These are phyloP conservation scores for Ondatra zibethicus DNA, from an alignment of 2,113 vertebrate species.

Conservation along the genomic window DNA sequence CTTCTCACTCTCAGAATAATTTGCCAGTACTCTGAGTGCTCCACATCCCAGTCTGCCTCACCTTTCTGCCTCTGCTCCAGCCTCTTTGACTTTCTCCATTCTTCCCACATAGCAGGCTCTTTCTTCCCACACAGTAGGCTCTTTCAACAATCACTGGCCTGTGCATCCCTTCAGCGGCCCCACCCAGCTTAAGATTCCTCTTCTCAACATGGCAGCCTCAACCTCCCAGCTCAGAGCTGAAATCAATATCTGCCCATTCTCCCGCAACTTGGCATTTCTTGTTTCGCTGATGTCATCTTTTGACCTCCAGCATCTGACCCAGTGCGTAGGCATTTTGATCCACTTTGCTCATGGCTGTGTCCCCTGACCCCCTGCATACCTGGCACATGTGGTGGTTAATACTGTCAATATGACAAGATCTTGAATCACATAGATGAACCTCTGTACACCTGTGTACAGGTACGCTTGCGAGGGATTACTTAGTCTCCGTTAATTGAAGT, in stretches of 20 bases:
- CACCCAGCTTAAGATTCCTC: background rate
- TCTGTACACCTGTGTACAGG: no score
- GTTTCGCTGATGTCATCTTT: background rate
- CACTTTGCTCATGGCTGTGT: background rate
- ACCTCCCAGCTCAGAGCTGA: background rate
- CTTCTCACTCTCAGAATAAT: background rate
- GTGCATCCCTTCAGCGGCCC: background rate
- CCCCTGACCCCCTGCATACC: background rate
- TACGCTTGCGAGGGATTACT: background rate
- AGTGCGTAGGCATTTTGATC: background rate
- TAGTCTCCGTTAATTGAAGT: background rate
- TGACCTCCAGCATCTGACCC: background rate
- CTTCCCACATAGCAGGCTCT: background rate
- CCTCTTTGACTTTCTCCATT: background rate
- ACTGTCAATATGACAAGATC: background rate
- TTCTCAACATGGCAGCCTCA: background rate
- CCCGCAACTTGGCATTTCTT: background rate
- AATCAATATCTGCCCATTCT: background rate
- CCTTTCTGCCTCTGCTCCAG: background rate
- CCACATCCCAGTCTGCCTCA: no score
- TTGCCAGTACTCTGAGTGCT: background rate
- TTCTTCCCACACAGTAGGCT: background rate
- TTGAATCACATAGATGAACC: background rate
- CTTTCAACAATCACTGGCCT: background rate
- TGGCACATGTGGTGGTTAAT: background rate